Conservation (phyloP, 2,888 invertebrate genomes). For the Laothoe populi region DNA sequence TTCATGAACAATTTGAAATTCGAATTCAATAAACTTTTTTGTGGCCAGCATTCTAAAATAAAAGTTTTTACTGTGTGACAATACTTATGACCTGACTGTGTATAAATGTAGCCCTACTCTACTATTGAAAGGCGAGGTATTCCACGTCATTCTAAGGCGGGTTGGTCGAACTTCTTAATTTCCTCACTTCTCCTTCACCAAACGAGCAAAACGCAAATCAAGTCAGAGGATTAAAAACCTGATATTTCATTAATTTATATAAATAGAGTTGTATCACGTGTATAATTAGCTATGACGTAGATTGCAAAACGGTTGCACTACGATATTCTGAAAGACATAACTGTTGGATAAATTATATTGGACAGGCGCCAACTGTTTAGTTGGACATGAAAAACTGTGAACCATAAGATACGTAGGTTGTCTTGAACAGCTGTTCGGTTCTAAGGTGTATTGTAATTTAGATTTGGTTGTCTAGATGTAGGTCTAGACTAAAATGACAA, state of each 20-base stretch:
- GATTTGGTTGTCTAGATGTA: too few species aligned
- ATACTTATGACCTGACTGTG: too few species aligned
- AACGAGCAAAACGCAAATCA: background rate
- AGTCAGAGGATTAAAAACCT: conserved; percentile 37
- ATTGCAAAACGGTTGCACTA: conserved; percentile 61
- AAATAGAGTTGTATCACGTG: conserved; percentile 49
- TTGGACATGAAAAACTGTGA: conserved; percentile 31
- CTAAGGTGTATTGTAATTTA: background rate
- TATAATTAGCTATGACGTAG: conserved; percentile 58
- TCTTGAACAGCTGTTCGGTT: conserved; percentile 1
- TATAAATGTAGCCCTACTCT: too few species aligned
- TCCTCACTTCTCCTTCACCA: background rate
- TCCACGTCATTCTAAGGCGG: too few species aligned
- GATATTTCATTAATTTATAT: conserved; percentile 39
- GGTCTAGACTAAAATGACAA: too few species aligned
- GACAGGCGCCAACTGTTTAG: conserved; percentile 60
- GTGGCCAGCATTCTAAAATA: too few species aligned
- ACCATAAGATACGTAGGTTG: background rate
- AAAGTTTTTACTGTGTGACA: too few species aligned
- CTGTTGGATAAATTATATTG: conserved; percentile 72
- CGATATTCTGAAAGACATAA: conserved; percentile 69
- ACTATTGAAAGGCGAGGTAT: too few species aligned
- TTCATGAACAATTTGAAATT: too few species aligned
- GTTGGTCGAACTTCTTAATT: too few species aligned
- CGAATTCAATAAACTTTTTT: too few species aligned